These are phyloP conservation scores for Oscheius sp. DNA, from an alignment of 1,140 invertebrate genomes.

Conservation along the genomic window DNA sequence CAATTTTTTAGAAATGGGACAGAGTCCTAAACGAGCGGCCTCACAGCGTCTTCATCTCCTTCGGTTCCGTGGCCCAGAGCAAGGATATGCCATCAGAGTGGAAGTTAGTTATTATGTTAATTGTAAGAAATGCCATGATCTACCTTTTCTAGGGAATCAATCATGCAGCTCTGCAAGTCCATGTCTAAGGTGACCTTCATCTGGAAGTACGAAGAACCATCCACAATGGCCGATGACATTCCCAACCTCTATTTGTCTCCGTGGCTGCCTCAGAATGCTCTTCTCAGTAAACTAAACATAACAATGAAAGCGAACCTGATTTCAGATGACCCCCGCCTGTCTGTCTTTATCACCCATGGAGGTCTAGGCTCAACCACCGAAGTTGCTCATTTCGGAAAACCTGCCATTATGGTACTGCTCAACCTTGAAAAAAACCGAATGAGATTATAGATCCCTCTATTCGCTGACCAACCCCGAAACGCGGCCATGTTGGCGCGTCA, in stretches of 20 bases:
- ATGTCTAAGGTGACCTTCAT: slow-evolving; percentile 41
- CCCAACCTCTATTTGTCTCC: slow-evolving; percentile 28
- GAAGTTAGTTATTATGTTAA: no score
- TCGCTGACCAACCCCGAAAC: slow-evolving; percentile 19
- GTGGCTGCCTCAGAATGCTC: slow-evolving; percentile 43
- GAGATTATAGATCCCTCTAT: slow-evolving; percentile 14
- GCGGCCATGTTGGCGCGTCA: slow-evolving; percentile 17
- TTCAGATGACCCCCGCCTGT: slow-evolving; percentile 43
- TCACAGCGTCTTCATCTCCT: slow-evolving; percentile 37
- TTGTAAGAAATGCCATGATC: no score
- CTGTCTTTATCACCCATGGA: slow-evolving; percentile 49
- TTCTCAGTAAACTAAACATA: slow-evolving; percentile 24
- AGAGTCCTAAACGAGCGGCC: slow-evolving; percentile 21
- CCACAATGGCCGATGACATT: slow-evolving; percentile 21
- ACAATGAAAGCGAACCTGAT: no score
- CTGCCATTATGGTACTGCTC: slow-evolving; percentile 38
- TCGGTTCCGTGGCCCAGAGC: slow-evolving; percentile 36
- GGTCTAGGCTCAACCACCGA: slow-evolving; percentile 45
- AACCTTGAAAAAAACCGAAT: not conserved
- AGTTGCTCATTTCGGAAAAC: slow-evolving; percentile 41
- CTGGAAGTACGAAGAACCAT: slow-evolving; percentile 41
- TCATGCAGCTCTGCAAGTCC: slow-evolving; percentile 5
- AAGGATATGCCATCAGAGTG: slow-evolving; percentile 29
- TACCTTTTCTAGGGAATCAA: slow-evolving; percentile 14
- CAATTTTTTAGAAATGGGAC: slow-evolving; percentile 20